A percentile compares a stretch with the other conserved stretches of the same genome.
phyloP scores from a whole-genome alignment of 2,113 vertebrate genomes.

The Heterochromis multidens region DNA sequence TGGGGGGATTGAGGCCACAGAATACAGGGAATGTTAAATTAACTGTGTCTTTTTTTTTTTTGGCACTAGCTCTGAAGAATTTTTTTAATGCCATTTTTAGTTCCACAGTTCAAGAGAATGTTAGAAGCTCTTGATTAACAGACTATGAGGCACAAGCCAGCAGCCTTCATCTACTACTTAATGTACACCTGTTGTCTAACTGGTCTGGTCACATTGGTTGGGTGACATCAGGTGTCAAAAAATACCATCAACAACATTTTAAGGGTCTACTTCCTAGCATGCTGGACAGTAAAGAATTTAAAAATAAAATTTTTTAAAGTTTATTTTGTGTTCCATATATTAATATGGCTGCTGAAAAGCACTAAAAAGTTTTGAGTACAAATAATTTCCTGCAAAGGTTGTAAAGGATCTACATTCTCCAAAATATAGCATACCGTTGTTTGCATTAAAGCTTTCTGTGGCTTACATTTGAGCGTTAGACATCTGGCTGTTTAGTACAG shows the following conservation, averaged over 20 bases:
- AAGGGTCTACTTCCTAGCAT: neutral
- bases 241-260: neutral
- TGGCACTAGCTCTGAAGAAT: neutral
- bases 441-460: constrained; percentile 4
- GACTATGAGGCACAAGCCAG: neutral
- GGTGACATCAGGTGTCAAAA: neutral
- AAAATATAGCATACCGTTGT: constrained; percentile 20
- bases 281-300: constrained; percentile 6
- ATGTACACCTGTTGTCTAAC: neutral
- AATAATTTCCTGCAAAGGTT: constrained; percentile 15
- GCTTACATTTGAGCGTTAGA: neutral
- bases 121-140: neutral
- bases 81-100: neutral
- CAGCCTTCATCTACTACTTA: neutral
- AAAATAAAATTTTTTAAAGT: constrained; percentile 17
- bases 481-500: neutral
- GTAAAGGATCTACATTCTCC: constrained; percentile 10
- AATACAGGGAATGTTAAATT: neutral
- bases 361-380: neutral
- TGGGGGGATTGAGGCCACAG: neutral
- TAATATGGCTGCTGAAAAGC: neutral
- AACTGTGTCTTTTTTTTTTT: neutral
- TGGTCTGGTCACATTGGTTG: neutral
- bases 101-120: neutral
- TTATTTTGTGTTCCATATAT: neutral